Evolutionary conservation across 53 echinoderm and acorn worm genomes (phyloP).

Genomic region (Hippasteria phrygiana): DNA sequence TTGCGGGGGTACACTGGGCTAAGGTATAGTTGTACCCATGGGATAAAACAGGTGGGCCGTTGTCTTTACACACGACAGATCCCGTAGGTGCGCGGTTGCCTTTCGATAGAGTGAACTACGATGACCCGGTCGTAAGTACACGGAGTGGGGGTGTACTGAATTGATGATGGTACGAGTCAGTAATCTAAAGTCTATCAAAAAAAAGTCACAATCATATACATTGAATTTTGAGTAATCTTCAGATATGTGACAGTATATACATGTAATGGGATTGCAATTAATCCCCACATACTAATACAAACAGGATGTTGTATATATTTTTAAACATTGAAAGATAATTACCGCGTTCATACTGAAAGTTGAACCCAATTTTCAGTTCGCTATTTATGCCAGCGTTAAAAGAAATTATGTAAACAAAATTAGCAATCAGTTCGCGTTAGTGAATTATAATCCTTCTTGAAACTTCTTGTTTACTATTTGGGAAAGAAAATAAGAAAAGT

Average conservation of each 20-base stretch:
- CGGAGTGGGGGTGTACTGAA: slow-evolving; percentile 54
- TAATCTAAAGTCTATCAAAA: background rate
- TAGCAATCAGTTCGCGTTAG: no score
- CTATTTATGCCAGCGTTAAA: background rate
- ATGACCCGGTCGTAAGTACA: background rate
- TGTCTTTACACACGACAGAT: slow-evolving; percentile 14
- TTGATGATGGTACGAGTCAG: slow-evolving; percentile 26
- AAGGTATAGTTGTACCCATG: slow-evolving; percentile 44
- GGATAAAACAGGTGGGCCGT: slow-evolving; percentile 52
- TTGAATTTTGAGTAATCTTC: slow-evolving; percentile 32
- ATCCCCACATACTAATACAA: slow-evolving; percentile 27
- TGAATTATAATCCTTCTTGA: no score
- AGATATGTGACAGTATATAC: no score
- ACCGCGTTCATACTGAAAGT: background rate
- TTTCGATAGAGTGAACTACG: slow-evolving; percentile 19
- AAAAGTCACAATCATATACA: slow-evolving; percentile 17
- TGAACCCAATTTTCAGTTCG: background rate
- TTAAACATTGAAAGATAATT: background rate
- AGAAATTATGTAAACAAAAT: background rate
- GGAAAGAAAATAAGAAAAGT: no score
- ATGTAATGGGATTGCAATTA: slow-evolving; percentile 15
- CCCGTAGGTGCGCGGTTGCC: slow-evolving; percentile 29
- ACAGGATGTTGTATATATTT: slow-evolving; percentile 16
- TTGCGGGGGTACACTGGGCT: slow-evolving; percentile 63
- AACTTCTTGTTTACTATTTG: no score